Conservation (phyloP, 2,888 invertebrate species). For the Mesorhabditis belari region DNA sequence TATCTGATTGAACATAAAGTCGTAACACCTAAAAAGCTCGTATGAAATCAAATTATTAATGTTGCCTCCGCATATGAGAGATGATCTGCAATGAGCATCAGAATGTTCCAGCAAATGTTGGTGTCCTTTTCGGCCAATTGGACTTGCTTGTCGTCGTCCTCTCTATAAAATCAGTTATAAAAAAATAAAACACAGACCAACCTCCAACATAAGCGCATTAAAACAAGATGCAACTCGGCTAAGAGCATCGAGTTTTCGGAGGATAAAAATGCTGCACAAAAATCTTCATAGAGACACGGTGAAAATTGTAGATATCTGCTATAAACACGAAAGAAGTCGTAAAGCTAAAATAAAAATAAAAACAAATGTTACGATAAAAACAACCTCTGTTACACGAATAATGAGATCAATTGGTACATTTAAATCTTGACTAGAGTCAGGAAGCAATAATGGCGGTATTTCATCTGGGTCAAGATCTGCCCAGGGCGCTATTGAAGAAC, state of each 20-base stretch:
- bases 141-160: constrained; percentile 74
- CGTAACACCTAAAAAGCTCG: constrained; percentile 24
- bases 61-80: constrained; percentile 90
- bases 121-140: constrained; percentile 69
- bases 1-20: constrained; percentile 33
- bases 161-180: constrained; percentile 67
- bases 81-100: constrained; percentile 82
- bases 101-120: constrained; percentile 90
- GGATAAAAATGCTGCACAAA: constrained; percentile 82
- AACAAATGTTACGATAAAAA: neutral
- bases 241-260: constrained; percentile 77
- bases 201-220: constrained; percentile 69
- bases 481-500: constrained; percentile 35
- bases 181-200: neutral
- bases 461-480: constrained; percentile 19
- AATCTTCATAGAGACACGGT: constrained; percentile 88
- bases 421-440: constrained; percentile 27
- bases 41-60: neutral
- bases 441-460: constrained; percentile 31
- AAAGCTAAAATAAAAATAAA: constrained; percentile 61
- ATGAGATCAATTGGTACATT: constrained; percentile 14
- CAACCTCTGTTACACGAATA: constrained; percentile 26
- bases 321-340: constrained; percentile 89
- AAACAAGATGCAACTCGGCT: constrained; percentile 85
- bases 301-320: constrained; percentile 77